These are phyloP conservation scores for Sebastes fasciatus DNA, from an alignment of 2,113 vertebrate genomes.

Conservation along the genomic window DNA sequence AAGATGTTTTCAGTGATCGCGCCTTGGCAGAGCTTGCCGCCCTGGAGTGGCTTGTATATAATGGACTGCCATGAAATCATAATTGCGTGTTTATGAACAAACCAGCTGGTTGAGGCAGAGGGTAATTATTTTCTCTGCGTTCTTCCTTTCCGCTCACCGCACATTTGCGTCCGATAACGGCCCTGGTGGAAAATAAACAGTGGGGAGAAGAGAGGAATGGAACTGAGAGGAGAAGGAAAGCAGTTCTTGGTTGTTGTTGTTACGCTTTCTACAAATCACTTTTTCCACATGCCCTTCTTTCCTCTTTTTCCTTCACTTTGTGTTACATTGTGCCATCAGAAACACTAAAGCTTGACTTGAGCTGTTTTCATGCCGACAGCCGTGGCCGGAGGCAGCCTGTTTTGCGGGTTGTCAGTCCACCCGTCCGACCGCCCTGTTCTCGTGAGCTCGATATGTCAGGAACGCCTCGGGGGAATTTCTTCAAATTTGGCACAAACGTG, in stretches of 20 bases:
- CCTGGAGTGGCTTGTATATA: slow-evolving; percentile 81
- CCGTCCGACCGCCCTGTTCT: too few species aligned
- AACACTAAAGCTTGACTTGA: neutral
- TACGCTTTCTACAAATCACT: slow-evolving; percentile 34
- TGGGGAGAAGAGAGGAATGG: slow-evolving; percentile 45
- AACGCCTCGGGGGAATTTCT: too few species aligned
- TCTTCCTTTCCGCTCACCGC: slow-evolving; percentile 70
- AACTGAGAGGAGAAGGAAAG: slow-evolving; percentile 30
- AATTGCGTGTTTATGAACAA: slow-evolving; percentile 87
- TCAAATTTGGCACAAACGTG: too few species aligned
- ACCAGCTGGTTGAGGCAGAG: slow-evolving; percentile 84
- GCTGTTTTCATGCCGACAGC: neutral
- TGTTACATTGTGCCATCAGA: neutral
- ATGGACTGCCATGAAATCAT: slow-evolving; percentile 84
- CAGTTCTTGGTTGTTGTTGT: slow-evolving; percentile 12
- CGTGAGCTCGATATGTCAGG: too few species aligned
- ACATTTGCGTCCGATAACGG: slow-evolving; percentile 77
- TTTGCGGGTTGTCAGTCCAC: too few species aligned
- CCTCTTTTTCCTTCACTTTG: neutral
- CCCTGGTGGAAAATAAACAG: slow-evolving; percentile 68
- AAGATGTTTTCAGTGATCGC: slow-evolving; percentile 78
- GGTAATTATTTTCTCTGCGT: slow-evolving; percentile 82
- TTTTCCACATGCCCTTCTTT: neutral
- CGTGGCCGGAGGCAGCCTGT: too few species aligned
- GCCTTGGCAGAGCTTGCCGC: slow-evolving; percentile 72